Base-by-base conservation (phyloP, 1,140 invertebrate species). In the Ceratina calcarata region DNA sequence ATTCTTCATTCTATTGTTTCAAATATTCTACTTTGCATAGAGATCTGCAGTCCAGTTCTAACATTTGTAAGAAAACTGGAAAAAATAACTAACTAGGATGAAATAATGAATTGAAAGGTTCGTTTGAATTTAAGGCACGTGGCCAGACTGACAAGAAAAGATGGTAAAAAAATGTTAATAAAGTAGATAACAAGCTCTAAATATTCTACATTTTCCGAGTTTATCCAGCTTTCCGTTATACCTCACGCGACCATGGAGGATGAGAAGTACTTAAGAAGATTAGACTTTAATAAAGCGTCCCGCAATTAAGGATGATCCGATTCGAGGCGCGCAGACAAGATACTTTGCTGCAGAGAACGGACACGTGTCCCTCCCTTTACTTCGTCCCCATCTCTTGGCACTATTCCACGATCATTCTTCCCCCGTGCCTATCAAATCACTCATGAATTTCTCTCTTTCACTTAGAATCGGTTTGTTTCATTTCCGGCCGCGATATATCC, bases 241-340 rank as follows among this genome's bases (percentile, higher is more conserved):
- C 4, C 45, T 16, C 45, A 37, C 20, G 65, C 10, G 37, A 8
- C 3, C 22, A 10, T 0, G 53, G 6, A 6, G 53, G 22, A 68
- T 18, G 22, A 12, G 66, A 68, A 4, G 18, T 32, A 55, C 15
- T 68, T 8, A 20, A 55, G 16, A 15, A 60, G 55, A 58, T 68
- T 13, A 53, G n/a, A 66, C n/a, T 60, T 53, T 32, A 37, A 80
- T 80, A 53, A 80, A 80, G 49, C 49, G 49, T 10, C 15, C 6
- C 20, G n/a, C 27, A 68, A 80, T 80, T 80, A 76, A 20, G 55
- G 49, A 62, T 22, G 64, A 74, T 67, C 18, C 24, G 53, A 51
- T 58, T 78, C 20, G 24, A 65, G 27, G 13, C 57, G 16, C 57
- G 13, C 6, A 1, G 20, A 18, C 27, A 22, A 49, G 32, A 58